Evolutionary conservation across 2,797 vertebrate genomes (phyloP).

Genomic region (Scolopax rusticola): DNA sequence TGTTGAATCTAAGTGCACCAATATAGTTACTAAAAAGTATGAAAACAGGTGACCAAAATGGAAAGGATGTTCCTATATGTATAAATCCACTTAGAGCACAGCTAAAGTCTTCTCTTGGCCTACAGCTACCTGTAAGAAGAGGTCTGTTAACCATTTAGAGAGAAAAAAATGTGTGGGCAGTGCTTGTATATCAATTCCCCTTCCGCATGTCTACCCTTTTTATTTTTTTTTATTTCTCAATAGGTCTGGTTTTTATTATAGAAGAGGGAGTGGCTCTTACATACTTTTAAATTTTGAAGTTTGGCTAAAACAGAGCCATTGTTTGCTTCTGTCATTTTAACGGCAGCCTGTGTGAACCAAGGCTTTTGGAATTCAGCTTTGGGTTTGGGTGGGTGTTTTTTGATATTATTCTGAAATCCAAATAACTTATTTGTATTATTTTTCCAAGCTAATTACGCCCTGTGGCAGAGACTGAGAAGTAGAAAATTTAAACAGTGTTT

Average conservation of each 20-base stretch:
- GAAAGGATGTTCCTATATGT: neutral
- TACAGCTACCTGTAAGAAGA: neutral
- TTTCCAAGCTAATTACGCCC: neutral
- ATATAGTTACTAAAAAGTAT: neutral
- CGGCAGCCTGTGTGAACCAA: neutral
- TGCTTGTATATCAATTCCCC: rapidly evolving
- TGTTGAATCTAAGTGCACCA: neutral
- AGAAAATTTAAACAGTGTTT: neutral
- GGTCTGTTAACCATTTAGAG: neutral
- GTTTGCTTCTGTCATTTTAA: neutral
- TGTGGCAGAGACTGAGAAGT: neutral
- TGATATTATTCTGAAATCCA: neutral
- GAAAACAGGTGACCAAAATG: neutral
- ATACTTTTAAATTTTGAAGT: neutral
- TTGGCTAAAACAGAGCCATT: neutral
- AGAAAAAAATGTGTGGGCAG: neutral
- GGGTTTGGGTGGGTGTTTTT: neutral
- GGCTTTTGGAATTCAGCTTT: neutral
- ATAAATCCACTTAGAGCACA: neutral
- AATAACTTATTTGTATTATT: neutral
- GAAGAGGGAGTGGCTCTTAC: neutral
- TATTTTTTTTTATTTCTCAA: neutral
- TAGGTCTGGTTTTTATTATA: neutral
- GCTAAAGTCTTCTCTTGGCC: neutral
- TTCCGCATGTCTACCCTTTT: neutral